Evolutionary conservation across 1,140 invertebrate species (phyloP), one percentile per base, ranked within the genome.

Genomic region (Oncopodura yosiiana): DNA sequence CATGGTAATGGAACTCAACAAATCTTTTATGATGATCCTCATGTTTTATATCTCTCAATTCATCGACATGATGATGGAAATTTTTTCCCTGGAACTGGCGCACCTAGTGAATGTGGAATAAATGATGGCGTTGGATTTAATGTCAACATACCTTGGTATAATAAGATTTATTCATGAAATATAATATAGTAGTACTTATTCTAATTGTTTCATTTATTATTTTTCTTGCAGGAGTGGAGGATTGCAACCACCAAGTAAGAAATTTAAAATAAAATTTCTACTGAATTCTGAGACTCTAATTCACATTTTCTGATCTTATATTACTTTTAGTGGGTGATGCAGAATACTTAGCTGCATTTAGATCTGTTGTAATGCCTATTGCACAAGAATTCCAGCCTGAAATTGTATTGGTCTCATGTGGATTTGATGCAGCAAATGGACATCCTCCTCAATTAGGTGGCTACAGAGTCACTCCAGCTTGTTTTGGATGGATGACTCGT

Each of bases 11-110:
- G 94, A 41, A 98, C 94, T 21, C 95, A 99, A 73, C 90, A 96
- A 69, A 76, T 78, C 56, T 98, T 98, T 73, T 98, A 97, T 72
- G 83, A 92, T 67, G 94, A 97, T 72, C 85, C 89, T 18, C 80
- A 84, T 66, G 87, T 98, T 60, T 76, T 99, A 60, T 98, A 98
- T 71, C 79, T 99, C 62, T 97, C 92, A 60, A 83, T 99, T 68
- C 95, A 99, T 79, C 84, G 95, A 61, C 94, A 99, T 78, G 96
- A 99, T 76, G 92, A 96, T 71, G 95, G 95, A 42, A 97, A 98
- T 73, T 99, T 99, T 74, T 99, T 99, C 76, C 96, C 95, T 21
- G 96, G 95, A 51, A 96, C 94, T 11, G 94, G 94, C 30, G 87
- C 84, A 38, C 82, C 86, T 29, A 82, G 80, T 30, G 94, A 97